Base-by-base conservation (phyloP, 23 tunicate genomes). In the Phallusia fumigata region DNA sequence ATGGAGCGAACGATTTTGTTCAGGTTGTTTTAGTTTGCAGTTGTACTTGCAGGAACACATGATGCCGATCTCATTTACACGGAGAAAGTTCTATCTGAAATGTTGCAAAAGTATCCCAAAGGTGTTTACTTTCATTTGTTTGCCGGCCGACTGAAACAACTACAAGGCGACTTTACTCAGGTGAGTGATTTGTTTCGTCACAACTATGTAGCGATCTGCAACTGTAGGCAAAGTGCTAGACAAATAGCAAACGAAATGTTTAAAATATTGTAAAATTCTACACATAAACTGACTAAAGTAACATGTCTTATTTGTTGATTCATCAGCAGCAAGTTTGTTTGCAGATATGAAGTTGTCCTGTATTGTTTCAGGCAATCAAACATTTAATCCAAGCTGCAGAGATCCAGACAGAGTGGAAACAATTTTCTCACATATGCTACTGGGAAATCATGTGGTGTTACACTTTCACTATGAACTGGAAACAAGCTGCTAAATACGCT, bases 371-470 rank as follows among this genome's bases (percentile, higher is more conserved):
- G 98, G 98, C 98, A 18, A 84, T 89, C 32, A 64, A 47, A 10
- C 88, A 87, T 65, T 47, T 94, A 35, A 79, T 53, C 0, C 86
- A 94, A 86, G 91, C 98, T 22, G 47, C 86, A 30, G 79, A 79
- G 0, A 81, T 85, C 19, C 98, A 94, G 77, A 76, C 82, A 0
- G 95, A 94, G 53, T 94, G 98, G 98, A 89, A 94, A 80, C 90
- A 89, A 50, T 94, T 94, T 31, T 89, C 94, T 0, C 98, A 94
- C 53, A 35, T 89, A 52, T 94, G 98, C 45, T 94, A 94, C 86
- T 94, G 98, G 98, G 98, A 94, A 49, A 36, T 94, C 76, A 94
- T 94, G 98, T 94, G 94, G 90, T 94, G 98, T 80, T 86, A 89
- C 80, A 80, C 94, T 33, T 88, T 64, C 76, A 78, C 79, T 47